Evolutionary conservation across 2,888 invertebrate genomes (phyloP), one percentile per base, ranked within the genome.

Genomic region (Theretra japonica): DNA sequence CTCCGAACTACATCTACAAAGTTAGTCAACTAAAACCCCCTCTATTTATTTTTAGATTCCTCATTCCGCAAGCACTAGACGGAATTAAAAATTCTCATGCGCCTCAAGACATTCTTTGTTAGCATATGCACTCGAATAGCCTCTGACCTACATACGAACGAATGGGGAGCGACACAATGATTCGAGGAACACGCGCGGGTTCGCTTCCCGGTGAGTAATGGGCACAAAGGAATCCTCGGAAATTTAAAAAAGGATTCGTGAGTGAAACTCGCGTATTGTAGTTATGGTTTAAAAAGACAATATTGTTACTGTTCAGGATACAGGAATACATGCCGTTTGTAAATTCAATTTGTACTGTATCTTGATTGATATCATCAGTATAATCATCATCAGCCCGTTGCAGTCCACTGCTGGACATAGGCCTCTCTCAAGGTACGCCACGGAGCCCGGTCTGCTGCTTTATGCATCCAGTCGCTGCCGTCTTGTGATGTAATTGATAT

Each of bases 141-240:
- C 65, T 65, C 48, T 48, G 65, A 65, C 65, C 65, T 23, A 65
- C 48, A 65, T 65, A 41, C 48, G 23, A 23, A 65, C 65, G 41
- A 65, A 65, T 65, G 48, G 48, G 23, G 6, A 23, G 65, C 48
- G 23, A 65, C 33, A 21, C 58, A 59, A 65, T 21, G 41, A 41
- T 0, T n/a, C 30, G 62, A 65, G 21, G 62, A 62, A 6, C 23
- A 33, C 15, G 62, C 41, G 62, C 8, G 41, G 65, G 65, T 65
- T 65, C 65, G 65, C 65, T 65, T 65, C 48, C 65, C 65, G 48
- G 65, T 65, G 65, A 65, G 41, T 65, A 65, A 65, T 65, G 41
- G 23, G 21, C 11, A 41, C 41, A 62, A 62, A 62, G 65, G 48
- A 62, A 23, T 65, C 65, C 48, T 41, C 17, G 65, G 23, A 48